These are phyloP conservation scores for Aspidoscelis tigris DNA, from an alignment of 2,113 vertebrate species.

Conservation along the genomic window DNA sequence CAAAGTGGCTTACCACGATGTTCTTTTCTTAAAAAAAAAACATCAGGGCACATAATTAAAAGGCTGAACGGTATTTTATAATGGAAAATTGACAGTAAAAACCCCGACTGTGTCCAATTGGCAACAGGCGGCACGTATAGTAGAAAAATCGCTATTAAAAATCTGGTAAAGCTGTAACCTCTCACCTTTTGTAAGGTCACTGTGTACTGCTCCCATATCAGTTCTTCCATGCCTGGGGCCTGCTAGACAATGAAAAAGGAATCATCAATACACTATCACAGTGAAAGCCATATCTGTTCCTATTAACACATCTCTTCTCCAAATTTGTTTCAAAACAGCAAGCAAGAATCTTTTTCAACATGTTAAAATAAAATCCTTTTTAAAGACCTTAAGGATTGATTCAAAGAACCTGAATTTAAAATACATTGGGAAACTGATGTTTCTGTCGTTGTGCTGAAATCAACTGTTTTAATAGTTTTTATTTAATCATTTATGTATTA, in stretches of 20 bases:
- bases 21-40: background rate
- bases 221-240: slow-evolving; percentile 89
- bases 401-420: background rate
- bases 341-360: background rate
- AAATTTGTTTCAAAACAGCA: slow-evolving; percentile 14
- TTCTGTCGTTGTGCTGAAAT: no score
- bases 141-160: slow-evolving; percentile 35
- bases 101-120: background rate
- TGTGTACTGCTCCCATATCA: slow-evolving; percentile 94
- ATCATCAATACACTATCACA: slow-evolving; percentile 11
- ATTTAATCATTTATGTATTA: no score
- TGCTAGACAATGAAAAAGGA: slow-evolving; percentile 62
- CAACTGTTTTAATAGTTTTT: no score
- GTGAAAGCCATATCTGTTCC: background rate
- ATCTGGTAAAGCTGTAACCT: slow-evolving; percentile 51
- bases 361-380: background rate
- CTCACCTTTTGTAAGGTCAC: slow-evolving; percentile 93
- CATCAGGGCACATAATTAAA: background rate
- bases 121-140: slow-evolving; percentile 10
- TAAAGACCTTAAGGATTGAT: background rate
- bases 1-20: no score
- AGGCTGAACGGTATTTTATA: background rate
- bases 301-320: background rate
- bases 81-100: background rate
- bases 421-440: background rate